A percentile compares a stretch with the other conserved stretches of the same genome.
phyloP scores from a whole-genome alignment of 2,888 invertebrate species.

The Mythimna ferrago region DNA sequence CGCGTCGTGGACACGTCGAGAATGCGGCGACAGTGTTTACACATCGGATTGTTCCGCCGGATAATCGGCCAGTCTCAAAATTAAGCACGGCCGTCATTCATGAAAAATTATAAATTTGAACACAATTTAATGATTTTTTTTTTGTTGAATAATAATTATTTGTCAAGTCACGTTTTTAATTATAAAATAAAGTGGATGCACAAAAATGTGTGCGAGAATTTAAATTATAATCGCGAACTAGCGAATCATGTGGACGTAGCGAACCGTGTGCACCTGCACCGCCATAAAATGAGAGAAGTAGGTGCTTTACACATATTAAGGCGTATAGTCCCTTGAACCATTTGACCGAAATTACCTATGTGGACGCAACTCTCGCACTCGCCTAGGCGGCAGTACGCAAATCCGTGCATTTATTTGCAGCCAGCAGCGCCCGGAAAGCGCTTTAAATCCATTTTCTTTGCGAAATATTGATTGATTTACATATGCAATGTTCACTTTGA shows the following conservation, averaged over 20 bases:
- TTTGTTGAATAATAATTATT: conserved; percentile 47
- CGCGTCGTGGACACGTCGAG: conserved; percentile 67
- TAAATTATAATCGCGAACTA: conserved; percentile 13
- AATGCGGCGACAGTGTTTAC: conserved; percentile 84
- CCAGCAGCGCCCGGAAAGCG: too few relatives aligned
- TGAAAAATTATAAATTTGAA: conserved; percentile 63
- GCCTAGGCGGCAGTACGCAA: too few relatives aligned
- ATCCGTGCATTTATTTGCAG: too few relatives aligned
- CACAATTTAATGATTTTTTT: conserved; percentile 37
- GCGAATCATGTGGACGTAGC: conserved; percentile 3
- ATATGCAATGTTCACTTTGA: too few relatives aligned
- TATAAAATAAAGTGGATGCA: conserved; percentile 30
- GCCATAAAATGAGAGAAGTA: not conserved
- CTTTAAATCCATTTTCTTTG: too few relatives aligned
- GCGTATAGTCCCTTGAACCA: too few relatives aligned
- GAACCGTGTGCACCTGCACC: not conserved
- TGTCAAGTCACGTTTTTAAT: conserved; percentile 72
- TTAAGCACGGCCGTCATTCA: conserved; percentile 86
- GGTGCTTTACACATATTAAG: not conserved
- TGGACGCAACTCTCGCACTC: too few relatives aligned
- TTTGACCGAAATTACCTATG: too few relatives aligned
- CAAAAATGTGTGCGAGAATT: conserved; percentile 11
- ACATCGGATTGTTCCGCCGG: conserved; percentile 80
- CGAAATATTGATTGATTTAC: too few relatives aligned
- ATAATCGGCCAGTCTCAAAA: conserved; percentile 82